Evolutionary conservation across 1,140 invertebrate genomes (phyloP), one percentile per base, ranked within the genome.

Genomic region (Nasonia giraulti): DNA sequence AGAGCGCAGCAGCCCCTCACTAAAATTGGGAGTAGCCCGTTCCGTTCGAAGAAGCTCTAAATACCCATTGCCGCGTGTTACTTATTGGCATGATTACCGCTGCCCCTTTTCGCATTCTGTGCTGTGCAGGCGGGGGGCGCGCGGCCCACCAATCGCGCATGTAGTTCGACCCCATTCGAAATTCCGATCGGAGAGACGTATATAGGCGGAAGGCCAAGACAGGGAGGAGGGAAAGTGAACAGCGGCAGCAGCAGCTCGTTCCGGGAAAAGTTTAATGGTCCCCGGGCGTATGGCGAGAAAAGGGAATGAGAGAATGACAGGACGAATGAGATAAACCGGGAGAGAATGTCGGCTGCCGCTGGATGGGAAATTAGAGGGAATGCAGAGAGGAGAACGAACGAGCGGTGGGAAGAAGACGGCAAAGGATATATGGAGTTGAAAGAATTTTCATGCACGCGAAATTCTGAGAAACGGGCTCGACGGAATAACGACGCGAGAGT

Each of bases 261-360:
- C 76, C 78, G 66, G 83, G 83, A 87, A 87, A 87, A 85, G 85
- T 87, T 87, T 87, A 85, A 87, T 87, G 87, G 84, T 86, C 82
- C 84, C 87, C 55, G 75, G 74, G 80, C 20, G 82, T 74, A 78
- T 77, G 44, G 33, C 33, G 78, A 87, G 75, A 84, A 78, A 84
- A 81, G 71, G 79, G 80, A 79, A 76, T 27, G 40, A 47, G 74
- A 84, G 76, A 85, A 55, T 75, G 80, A 80, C 74, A 81, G 87
- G 55, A 37, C 37, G 55, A 78, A 85, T 73, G 80, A 77, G 84
- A 82, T 82, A 82, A 82, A 85, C 62, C 37, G 55, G 55, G 80
- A 44, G 80, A 80, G 80, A 85, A 78, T 82, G 77, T 66, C 66
- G 78, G n/a, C 12, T 17, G 31, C 23, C 37, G 40, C 27, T 50